A percentile compares a stretch with the other conserved stretches of the same genome.
These are phyloP conservation scores for Aquatica leii DNA, from an alignment of 2,888 invertebrate genomes.

Conservation along the genomic window DNA sequence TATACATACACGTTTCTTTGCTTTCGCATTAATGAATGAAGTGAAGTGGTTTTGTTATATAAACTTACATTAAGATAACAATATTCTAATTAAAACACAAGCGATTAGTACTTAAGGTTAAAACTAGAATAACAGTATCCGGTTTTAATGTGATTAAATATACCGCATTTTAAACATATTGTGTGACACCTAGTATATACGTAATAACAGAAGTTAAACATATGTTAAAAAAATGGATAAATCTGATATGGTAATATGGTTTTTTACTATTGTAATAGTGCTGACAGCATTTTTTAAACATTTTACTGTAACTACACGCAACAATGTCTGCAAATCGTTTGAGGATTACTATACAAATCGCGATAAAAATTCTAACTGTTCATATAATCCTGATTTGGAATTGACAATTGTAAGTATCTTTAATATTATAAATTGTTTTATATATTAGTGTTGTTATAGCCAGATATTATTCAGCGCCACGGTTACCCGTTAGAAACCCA, in stretches of 20 bases:
- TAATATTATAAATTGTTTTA: background rate
- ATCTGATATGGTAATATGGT: background rate
- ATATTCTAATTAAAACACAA: too few species aligned
- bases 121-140: too few species aligned
- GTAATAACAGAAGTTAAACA: too few species aligned
- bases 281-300: background rate
- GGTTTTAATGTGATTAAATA: too few species aligned
- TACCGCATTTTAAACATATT: too few species aligned
- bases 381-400: slow-evolving; percentile 43
- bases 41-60: too few species aligned
- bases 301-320: slow-evolving; percentile 11
- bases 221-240: background rate
- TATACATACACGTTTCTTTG: too few species aligned
- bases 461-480: slow-evolving; percentile 22
- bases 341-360: slow-evolving; percentile 38
- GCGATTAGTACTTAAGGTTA: too few species aligned
- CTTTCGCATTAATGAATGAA: too few species aligned
- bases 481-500: slow-evolving; percentile 26
- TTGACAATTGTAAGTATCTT: slow-evolving; percentile 41
- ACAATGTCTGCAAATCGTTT: slow-evolving; percentile 44
- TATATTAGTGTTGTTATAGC: slow-evolving; percentile 15
- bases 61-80: too few species aligned
- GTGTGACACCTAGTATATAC: too few species aligned
- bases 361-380: slow-evolving; percentile 40
- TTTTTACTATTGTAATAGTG: background rate